A percentile compares a stretch with the other conserved stretches of the same genome.
These are phyloP conservation scores for Pipistrellus pipistrellus DNA, from an alignment of 2,797 vertebrate genomes.

Conservation along the genomic window DNA sequence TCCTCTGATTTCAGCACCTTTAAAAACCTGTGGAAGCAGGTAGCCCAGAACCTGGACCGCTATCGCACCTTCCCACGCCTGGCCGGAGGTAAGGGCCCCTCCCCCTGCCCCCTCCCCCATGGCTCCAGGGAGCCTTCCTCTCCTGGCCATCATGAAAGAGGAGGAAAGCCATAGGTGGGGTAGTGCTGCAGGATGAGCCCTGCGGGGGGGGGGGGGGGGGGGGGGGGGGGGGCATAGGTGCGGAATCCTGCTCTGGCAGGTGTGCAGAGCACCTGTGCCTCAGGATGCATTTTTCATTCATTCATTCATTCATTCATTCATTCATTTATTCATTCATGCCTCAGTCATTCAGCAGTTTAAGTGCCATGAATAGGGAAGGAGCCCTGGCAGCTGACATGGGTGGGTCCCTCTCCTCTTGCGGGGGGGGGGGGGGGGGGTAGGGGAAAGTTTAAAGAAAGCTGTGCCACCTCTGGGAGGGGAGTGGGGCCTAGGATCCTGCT, in stretches of 20 bases:
- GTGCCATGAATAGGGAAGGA: rapidly evolving
- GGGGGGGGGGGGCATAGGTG: background rate
- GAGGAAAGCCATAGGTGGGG: background rate
- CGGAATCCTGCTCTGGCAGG: background rate
- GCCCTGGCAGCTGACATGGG: background rate
- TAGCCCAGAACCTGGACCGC: conserved; percentile 94
- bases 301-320: background rate
- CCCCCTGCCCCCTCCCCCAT: rapidly evolving
- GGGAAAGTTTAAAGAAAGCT: background rate
- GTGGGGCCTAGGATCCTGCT: background rate
- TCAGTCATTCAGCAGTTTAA: background rate
- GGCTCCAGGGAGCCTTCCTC: background rate
- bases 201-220: too few relatives aligned
- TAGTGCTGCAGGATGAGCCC: background rate
- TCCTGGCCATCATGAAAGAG: rapidly evolving
- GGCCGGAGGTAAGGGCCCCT: conserved; percentile 91
- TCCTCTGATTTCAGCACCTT: conserved; percentile 92
- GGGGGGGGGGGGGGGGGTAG: too few relatives aligned
- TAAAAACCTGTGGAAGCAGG: conserved; percentile 96
- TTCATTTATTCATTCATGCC: background rate
- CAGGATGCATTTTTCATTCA: background rate
- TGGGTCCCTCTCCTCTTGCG: background rate
- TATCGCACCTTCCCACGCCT: conserved; percentile 95
- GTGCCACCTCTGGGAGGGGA: background rate
- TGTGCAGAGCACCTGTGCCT: background rate